Evolutionary conservation across 92 coral and sea anemone genomes (phyloP).

Genomic region (Actinernus sp.): DNA sequence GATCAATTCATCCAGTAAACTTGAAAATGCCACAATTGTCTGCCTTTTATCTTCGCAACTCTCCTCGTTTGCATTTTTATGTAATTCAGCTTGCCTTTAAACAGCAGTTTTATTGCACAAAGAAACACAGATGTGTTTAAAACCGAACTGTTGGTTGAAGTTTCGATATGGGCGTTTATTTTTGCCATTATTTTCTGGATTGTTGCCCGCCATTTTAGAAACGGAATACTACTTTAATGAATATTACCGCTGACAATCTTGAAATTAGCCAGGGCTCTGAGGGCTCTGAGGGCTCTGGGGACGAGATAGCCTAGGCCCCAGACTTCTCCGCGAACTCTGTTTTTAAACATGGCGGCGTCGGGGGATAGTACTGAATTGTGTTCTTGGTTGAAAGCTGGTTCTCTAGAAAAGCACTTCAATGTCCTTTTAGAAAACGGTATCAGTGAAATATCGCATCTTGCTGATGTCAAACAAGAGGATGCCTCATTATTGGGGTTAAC

Average conservation of each 20-base stretch:
- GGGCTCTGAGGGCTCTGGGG: too few species aligned
- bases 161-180: slow-evolving; percentile 32
- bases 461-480: slow-evolving; percentile 43
- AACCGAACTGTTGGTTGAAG: slow-evolving; percentile 13
- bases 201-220: too few species aligned
- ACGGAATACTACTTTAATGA: too few species aligned
- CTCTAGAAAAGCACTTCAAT: slow-evolving; percentile 22
- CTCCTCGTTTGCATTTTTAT: slow-evolving; percentile 16
- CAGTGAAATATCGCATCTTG: slow-evolving; percentile 28
- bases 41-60: slow-evolving; percentile 1
- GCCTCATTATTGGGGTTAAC: slow-evolving; percentile 25
- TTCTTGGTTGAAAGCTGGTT: slow-evolving; percentile 22
- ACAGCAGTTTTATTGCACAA: slow-evolving; percentile 45
- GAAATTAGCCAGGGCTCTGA: background rate
- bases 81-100: slow-evolving; percentile 18
- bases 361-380: background rate
- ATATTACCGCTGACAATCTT: too few species aligned
- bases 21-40: slow-evolving; percentile 19
- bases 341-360: background rate
- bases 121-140: slow-evolving; percentile 35
- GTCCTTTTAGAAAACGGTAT: slow-evolving; percentile 23
- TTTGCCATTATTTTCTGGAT: too few species aligned
- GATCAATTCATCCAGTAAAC: slow-evolving; percentile 51
- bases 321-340: too few species aligned
- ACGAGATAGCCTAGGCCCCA: too few species aligned